Base-by-base conservation (phyloP, 2,888 invertebrate species). In the Pinctada fucata region DNA sequence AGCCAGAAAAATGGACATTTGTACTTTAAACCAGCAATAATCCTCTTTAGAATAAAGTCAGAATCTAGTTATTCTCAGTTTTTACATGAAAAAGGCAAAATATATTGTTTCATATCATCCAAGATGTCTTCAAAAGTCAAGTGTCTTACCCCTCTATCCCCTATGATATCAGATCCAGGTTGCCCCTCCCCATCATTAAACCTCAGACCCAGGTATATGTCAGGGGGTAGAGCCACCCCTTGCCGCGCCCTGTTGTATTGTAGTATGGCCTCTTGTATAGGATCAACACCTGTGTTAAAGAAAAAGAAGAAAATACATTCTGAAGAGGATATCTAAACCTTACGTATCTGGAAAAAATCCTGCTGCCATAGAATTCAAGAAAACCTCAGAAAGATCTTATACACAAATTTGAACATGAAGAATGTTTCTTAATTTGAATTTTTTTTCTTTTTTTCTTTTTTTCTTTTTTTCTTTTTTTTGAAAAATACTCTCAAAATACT, bases 121-220 rank as follows among this genome's bases (percentile, higher is more conserved):
- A 31, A 31, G 31, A 31, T 31, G 31, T 31, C 0, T 31, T 31
- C 1, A 31, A 31, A 31, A 31, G 31, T 31, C 0, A 31, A 31
- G 31, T 31, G 31, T 31, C 31, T 31, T 58, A 58, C 58, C 58
- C 58, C 13, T 58, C 58, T 13, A 58, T 58, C 13, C 13, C 13
- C 58, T 10, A 58, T 58, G 8, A 58, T 1, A 58, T 58, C 58
- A 10, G 58, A 58, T 50, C 67, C 75, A 6, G 82, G 82, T 47
- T 78, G 78, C 10, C 71, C 71, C n/a, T 79, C 83, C 3, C 81
- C 79, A 50, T 86, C 86, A 73, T 79, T 84, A 80, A 90, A 91
- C 8, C 88, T 82, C 3, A 91, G 87, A 2, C 89, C 88, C 83
- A 91, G 82, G 82, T 88, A 91, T 70, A 91, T 89, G 67, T 91